Evolutionary conservation across 2,888 invertebrate species (phyloP).

Genomic region (Lepas anatifera): DNA sequence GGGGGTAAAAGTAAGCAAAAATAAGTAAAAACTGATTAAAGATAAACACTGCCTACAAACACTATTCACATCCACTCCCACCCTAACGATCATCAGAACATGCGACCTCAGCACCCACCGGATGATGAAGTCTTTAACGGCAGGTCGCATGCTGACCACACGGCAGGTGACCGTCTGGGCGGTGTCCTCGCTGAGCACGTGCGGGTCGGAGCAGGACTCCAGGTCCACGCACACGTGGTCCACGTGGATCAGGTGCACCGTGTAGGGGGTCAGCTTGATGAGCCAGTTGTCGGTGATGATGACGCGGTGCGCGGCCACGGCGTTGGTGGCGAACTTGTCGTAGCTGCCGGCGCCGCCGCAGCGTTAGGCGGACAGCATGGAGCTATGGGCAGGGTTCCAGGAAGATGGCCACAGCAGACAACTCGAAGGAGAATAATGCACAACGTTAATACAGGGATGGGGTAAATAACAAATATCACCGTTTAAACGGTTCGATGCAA

Average conservation of each 20-base stretch:
- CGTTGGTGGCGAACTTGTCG: not conserved
- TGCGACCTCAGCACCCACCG: not conserved
- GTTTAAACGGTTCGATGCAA: too few relatives aligned
- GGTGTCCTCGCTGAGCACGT: not conserved
- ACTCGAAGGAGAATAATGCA: too few relatives aligned
- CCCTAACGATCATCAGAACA: too few relatives aligned
- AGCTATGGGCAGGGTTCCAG: too few relatives aligned
- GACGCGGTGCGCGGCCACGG: not conserved
- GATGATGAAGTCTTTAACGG: not conserved
- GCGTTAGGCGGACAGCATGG: too few relatives aligned
- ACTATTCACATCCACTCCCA: too few relatives aligned
- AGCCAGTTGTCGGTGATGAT: constrained; percentile 9
- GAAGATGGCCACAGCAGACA: too few relatives aligned
- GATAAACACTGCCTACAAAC: too few relatives aligned
- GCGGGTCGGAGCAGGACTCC: constrained; percentile 1
- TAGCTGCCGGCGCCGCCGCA: not conserved
- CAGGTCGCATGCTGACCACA: not conserved
- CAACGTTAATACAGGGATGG: too few relatives aligned
- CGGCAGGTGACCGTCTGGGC: not conserved
- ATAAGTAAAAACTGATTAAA: too few relatives aligned
- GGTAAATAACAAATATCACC: too few relatives aligned
- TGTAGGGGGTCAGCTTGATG: not conserved
- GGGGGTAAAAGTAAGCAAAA: too few relatives aligned
- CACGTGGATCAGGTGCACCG: not conserved
- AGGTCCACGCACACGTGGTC: not conserved